phyloP scores from a whole-genome alignment of 2,888 invertebrate genomes.

The Nasonia oneida region DNA sequence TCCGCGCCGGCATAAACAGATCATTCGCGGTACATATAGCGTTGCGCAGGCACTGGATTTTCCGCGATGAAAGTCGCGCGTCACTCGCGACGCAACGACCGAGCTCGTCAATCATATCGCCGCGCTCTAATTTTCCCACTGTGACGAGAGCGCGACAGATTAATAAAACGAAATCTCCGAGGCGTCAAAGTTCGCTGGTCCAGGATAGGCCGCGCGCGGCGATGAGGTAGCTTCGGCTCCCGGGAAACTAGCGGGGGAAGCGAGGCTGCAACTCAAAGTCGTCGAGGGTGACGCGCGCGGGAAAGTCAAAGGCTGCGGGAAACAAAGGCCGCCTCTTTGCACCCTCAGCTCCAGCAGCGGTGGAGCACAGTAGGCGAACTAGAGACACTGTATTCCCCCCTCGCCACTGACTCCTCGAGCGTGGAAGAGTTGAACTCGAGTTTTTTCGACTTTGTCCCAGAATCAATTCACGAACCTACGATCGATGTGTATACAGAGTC shows the following conservation, averaged over 20 bases:
- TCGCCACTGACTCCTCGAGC: neutral
- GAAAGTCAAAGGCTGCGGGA: conserved; percentile 48
- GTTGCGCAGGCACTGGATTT: neutral
- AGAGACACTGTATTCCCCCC: neutral
- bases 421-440: neutral
- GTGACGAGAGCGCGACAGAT: too few species aligned
- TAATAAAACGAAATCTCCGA: neutral
- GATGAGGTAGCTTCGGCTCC: neutral
- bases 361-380: neutral
- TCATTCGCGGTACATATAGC: neutral
- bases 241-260: neutral
- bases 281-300: conserved; percentile 9
- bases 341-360: neutral
- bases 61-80: too few species aligned
- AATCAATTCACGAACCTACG: too few species aligned
- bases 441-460: too few species aligned
- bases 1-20: conserved; percentile 11
- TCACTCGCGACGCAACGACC: too few species aligned
- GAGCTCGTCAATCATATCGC: too few species aligned
- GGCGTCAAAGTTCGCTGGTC: neutral
- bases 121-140: too few species aligned
- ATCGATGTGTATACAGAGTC: too few species aligned
- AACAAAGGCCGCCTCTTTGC: conserved; percentile 28
- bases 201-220: neutral
- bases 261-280: conserved; percentile 30